Conservation (phyloP, 2,888 invertebrate genomes). For the Argyresthia albistria region DNA sequence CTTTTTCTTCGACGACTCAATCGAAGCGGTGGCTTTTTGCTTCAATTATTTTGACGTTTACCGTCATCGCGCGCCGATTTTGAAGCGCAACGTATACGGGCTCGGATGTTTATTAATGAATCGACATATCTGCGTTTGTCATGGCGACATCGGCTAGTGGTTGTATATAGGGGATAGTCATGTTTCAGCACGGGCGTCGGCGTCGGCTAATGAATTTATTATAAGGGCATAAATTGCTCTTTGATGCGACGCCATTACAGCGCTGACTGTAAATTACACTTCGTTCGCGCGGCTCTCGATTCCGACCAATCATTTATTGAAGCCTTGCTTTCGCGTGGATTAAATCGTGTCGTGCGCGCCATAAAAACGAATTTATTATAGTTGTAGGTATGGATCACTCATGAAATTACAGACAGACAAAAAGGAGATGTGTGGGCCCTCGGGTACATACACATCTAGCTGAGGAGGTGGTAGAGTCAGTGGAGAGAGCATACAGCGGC, state of each 20-base stretch:
- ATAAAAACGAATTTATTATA: background rate
- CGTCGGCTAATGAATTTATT: conserved; percentile 65
- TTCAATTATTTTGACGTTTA: conserved; percentile 13
- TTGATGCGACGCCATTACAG: conserved; percentile 66
- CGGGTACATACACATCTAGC: conserved; percentile 57
- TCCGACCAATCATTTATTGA: conserved; percentile 52
- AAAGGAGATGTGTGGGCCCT: conserved; percentile 46
- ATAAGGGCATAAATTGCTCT: conserved; percentile 66
- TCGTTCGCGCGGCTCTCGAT: conserved; percentile 31
- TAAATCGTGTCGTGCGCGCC: conserved; percentile 13
- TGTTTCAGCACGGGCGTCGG: conserved; percentile 22
- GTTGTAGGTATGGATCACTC: background rate
- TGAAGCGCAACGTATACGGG: background rate
- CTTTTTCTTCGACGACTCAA: conserved; percentile 13
- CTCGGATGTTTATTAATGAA: conserved; percentile 18
- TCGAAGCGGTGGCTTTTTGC: conserved; percentile 19
- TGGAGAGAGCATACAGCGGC: conserved; percentile 31
- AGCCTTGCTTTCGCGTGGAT: conserved; percentile 29
- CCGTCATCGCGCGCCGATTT: background rate
- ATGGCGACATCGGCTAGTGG: conserved; percentile 7
- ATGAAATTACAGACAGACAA: conserved; percentile 23
- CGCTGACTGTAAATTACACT: conserved; percentile 61
- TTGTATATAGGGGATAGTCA: conserved; percentile 19
- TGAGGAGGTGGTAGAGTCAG: conserved; percentile 17
- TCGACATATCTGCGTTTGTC: conserved; percentile 8